Percentiles rank a stretch among this genome's conserved stretches.
phyloP scores from a whole-genome alignment of 1,140 invertebrate species.

The Bombus confusus region DNA sequence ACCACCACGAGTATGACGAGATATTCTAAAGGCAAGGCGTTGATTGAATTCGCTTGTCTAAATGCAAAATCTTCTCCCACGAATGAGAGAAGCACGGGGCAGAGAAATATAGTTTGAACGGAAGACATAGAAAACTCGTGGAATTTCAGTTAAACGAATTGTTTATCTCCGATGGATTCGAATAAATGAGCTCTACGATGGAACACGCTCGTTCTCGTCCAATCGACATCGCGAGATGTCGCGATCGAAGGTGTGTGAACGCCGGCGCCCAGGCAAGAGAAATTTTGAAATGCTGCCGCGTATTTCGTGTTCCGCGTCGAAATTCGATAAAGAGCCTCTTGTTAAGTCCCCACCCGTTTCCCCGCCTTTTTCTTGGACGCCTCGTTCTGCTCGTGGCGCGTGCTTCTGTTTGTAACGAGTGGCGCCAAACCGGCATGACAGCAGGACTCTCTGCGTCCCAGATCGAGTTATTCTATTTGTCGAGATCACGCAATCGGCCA shows the following conservation, averaged over 20 bases:
- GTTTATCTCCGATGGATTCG: no score
- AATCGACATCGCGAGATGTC: neutral
- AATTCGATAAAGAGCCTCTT: neutral
- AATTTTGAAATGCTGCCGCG: neutral
- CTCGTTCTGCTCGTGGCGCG: neutral
- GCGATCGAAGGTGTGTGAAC: no score
- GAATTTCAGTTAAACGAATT: no score
- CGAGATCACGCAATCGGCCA: conserved; percentile 38
- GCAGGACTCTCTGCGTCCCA: conserved; percentile 30
- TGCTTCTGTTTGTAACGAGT: conserved; percentile 38
- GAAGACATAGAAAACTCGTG: no score
- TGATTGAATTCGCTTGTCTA: no score
- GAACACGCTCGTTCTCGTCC: neutral
- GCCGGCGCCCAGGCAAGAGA: neutral
- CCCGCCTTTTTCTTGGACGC: neutral
- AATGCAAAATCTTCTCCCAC: no score
- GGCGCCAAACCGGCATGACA: conserved; percentile 54
- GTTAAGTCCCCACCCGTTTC: neutral
- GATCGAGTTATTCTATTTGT: conserved; percentile 3
- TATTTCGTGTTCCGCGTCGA: neutral
- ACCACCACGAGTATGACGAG: neutral
- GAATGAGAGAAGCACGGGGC: no score
- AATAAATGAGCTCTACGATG: no score
- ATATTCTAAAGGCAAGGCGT: neutral
- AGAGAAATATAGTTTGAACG: no score